Evolutionary conservation across 2,797 vertebrate species (phyloP), one percentile per base, ranked within the genome.

Genomic region (Myotis planiceps): DNA sequence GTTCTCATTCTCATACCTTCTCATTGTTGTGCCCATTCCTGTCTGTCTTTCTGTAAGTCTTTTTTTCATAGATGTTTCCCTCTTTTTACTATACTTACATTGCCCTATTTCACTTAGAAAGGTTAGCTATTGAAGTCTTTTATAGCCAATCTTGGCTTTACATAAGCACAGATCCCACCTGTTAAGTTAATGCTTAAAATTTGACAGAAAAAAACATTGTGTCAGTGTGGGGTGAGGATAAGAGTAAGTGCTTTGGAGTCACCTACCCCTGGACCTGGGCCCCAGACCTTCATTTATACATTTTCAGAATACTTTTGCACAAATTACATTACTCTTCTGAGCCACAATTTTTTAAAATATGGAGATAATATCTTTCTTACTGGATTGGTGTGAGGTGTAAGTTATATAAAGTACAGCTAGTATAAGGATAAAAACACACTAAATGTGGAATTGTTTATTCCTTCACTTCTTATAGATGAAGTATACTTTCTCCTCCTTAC

Each of bases 21-120:
- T 95, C 60, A 88, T 96, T 90, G 82, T 96, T 96, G 68, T 92
- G 60, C n/a, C 95, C 49, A 80, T 96, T 92, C 45, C 42, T 81
- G 34, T 25, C 42, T 91, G 1, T 90, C 53, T 94, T 86, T 94
- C n/a, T 47, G 29, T 88, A 58, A 75, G 25, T 80, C 47, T 76
- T 91, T 93, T 94, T 93, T 87, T 86, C 16, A 8, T 90, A 91
- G 49, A 60, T 63, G 15, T 89, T 65, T 82, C 13, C 39, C 27
- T 69, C 21, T 66, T 94, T 90, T 47, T 25, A 71, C 37, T 51
- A 15, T 32, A 8, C 32, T 96, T 69, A 34, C 6, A 78, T 84
- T 89, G 47, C 32, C 49, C 55, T 88, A 18, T 93, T 97, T 96
- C 39, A 83, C 60, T 83, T 78, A 89, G 53, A 91, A 86, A 87